A percentile compares a stretch with the other conserved stretches of the same genome.
These are phyloP conservation scores for Aphidius colemani DNA, from an alignment of 2,888 invertebrate species.

Conservation along the genomic window DNA sequence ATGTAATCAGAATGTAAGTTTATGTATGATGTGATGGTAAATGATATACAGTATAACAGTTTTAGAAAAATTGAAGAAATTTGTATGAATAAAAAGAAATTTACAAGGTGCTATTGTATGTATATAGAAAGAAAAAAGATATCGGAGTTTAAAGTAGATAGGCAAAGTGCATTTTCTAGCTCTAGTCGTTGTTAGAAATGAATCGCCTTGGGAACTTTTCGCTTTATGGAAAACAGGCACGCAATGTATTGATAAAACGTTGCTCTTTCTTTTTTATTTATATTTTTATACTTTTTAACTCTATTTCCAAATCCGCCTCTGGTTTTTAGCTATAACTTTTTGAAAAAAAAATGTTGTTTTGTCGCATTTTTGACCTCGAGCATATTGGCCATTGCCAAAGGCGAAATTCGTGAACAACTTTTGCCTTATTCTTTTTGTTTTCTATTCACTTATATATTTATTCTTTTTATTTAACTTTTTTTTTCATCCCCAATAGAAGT, in stretches of 20 bases:
- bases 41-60: too few species aligned
- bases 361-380: background rate
- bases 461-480: background rate
- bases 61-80: background rate
- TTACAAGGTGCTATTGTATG: background rate
- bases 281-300: background rate
- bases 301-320: background rate
- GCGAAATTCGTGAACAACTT: conserved; percentile 12
- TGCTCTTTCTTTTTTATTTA: background rate
- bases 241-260: conserved; percentile 5
- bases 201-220: conserved; percentile 15
- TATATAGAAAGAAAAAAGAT: background rate
- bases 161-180: conserved; percentile 11
- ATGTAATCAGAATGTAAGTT: too few species aligned
- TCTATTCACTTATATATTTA: background rate
- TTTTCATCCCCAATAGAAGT: background rate
- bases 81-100: background rate
- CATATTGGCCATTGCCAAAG: conserved; percentile 10
- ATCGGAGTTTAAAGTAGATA: background rate
- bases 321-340: background rate
- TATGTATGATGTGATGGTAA: too few species aligned
- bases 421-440: background rate
- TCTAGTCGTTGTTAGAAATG: background rate
- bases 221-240: conserved; percentile 1
- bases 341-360: too few species aligned